phyloP scores from a whole-genome alignment of 2,113 vertebrate genomes.

The Caracal caracal region DNA sequence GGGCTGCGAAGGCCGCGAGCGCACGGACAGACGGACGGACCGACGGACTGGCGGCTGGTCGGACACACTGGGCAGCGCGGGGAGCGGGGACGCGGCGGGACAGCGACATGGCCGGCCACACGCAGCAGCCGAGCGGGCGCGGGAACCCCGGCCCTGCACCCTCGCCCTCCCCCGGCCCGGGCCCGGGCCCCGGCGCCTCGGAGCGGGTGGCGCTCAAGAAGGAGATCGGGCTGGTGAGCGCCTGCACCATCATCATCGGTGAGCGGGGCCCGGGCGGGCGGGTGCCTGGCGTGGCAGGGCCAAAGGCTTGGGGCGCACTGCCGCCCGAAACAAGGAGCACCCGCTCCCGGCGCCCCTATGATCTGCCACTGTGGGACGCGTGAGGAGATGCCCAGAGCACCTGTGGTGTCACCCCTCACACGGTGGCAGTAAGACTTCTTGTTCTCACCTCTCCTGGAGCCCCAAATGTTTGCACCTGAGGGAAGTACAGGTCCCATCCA shows the following conservation, averaged over 20 bases:
- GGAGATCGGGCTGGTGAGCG: slow-evolving; percentile 94
- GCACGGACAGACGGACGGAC: slow-evolving; percentile 11
- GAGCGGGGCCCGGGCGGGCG: slow-evolving; percentile 71
- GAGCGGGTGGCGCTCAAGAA: slow-evolving; percentile 92
- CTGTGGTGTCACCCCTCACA: not conserved
- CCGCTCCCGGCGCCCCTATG: not conserved
- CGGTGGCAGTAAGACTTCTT: rapidly evolving
- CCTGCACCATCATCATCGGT: slow-evolving; percentile 95
- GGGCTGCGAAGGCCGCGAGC: slow-evolving; percentile 1
- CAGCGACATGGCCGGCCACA: slow-evolving; percentile 72
- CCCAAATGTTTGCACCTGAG: not conserved
- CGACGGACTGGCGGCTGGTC: slow-evolving; percentile 29
- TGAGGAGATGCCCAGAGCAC: not conserved
- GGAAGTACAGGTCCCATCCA: not conserved
- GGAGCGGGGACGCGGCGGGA: slow-evolving; percentile 51
- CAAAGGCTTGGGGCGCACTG: not conserved
- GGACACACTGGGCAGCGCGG: slow-evolving; percentile 49
- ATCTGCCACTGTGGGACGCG: not conserved
- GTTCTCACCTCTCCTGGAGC: not conserved
- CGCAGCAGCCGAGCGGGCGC: slow-evolving; percentile 66
- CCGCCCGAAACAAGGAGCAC: not conserved
- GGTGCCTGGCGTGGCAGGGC: not conserved
- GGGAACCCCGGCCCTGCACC: slow-evolving; percentile 48
- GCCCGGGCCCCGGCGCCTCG: slow-evolving; percentile 35
- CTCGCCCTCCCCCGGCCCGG: slow-evolving; percentile 59